Evolutionary conservation across 2,797 vertebrate genomes (phyloP).

Genomic region (Naso thynnoides): DNA sequence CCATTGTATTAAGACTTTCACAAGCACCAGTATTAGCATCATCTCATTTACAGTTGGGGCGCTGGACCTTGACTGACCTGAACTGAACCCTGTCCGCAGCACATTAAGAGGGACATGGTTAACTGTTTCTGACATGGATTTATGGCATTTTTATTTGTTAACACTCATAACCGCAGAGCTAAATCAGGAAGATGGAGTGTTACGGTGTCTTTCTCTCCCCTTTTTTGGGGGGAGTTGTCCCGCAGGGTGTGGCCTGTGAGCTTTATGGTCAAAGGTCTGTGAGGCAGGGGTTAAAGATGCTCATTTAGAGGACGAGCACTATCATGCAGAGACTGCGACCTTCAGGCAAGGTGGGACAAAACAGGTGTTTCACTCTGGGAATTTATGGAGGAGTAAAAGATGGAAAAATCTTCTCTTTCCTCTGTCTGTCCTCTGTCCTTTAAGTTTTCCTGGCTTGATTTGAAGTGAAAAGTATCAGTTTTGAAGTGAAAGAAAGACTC

Average conservation of each 20-base stretch:
- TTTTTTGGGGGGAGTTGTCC: constrained; percentile 8
- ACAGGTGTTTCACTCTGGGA: constrained; percentile 59
- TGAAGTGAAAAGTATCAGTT: neutral
- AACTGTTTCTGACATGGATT: neutral
- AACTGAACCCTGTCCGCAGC: neutral
- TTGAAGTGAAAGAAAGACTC: neutral
- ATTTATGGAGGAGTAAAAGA: constrained; percentile 5
- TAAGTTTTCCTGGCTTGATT: neutral
- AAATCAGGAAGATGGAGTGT: neutral
- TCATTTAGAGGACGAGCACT: constrained; percentile 40
- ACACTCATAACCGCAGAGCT: neutral
- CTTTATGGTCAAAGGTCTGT: constrained; percentile 49
- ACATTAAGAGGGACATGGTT: neutral
- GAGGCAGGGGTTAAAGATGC: constrained; percentile 47
- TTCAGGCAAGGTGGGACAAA: constrained; percentile 41
- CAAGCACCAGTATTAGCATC: neutral
- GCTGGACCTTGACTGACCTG: neutral
- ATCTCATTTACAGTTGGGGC: neutral
- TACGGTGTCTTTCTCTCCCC: neutral
- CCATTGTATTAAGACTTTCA: neutral
- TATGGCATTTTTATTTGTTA: neutral
- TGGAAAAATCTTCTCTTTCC: neutral
- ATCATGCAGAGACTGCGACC: constrained; percentile 34
- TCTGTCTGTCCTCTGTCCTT: neutral
- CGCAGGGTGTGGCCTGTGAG: constrained; percentile 7